These are phyloP conservation scores for Megaleporinus macrocephalus DNA, from an alignment of 2,113 vertebrate species.

Conservation along the genomic window DNA sequence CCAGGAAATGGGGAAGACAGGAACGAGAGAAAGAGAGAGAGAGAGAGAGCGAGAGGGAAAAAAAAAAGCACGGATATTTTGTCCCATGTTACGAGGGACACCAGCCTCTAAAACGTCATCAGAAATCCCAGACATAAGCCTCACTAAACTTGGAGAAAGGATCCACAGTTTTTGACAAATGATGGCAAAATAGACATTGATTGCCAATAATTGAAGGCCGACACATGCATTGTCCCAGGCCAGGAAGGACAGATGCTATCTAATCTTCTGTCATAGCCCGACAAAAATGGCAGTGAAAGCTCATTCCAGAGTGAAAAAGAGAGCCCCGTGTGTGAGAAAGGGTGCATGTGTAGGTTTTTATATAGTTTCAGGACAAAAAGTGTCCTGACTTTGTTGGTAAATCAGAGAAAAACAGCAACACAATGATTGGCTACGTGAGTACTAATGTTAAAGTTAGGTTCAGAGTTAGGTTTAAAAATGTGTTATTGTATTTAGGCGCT, in stretches of 20 bases:
- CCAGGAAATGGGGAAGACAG: neutral
- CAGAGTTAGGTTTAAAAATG: too few relatives aligned
- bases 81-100: neutral
- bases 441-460: too few relatives aligned
- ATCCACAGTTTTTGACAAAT: conserved; percentile 29
- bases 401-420: too few relatives aligned
- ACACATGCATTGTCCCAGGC: conserved; percentile 37
- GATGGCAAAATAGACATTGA: conserved; percentile 56
- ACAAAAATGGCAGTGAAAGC: conserved; percentile 30
- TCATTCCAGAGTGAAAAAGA: neutral
- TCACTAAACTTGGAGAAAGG: conserved; percentile 23
- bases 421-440: too few relatives aligned
- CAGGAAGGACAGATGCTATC: conserved; percentile 54
- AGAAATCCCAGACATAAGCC: conserved; percentile 22
- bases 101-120: neutral
- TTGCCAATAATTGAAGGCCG: conserved; percentile 60
- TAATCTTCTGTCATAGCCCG: conserved; percentile 33
- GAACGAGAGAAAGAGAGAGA: neutral
- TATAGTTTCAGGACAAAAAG: neutral
- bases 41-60: neutral
- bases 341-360: neutral
- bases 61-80: neutral
- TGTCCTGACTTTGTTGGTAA: neutral
- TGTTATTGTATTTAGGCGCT: too few relatives aligned
- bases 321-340: neutral